A percentile compares a stretch with the other conserved stretches of the same genome.
Conservation (phyloP, 2,888 invertebrate genomes). For the Apodemia duryi region DNA sequence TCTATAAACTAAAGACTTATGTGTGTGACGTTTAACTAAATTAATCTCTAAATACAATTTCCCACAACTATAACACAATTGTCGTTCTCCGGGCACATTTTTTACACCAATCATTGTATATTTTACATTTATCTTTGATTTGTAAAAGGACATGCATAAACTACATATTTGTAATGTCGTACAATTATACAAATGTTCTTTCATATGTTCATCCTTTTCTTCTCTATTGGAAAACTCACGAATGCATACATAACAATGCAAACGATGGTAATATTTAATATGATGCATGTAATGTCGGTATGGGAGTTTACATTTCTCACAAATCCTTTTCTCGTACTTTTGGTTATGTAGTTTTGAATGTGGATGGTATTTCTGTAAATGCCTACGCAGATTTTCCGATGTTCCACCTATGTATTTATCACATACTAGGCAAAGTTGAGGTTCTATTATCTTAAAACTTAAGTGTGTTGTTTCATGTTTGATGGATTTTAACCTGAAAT, state of each 20-base stretch:
- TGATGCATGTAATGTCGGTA: constrained; percentile 27
- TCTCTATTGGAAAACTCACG: not conserved
- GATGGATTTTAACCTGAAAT: constrained; percentile 29
- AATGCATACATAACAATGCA: constrained; percentile 12
- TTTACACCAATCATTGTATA: not conserved
- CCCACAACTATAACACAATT: not conserved
- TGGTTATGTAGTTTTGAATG: not conserved
- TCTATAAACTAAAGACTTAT: not conserved
- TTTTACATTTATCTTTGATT: constrained; percentile 1
- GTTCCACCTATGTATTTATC: constrained; percentile 29
- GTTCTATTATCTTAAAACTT: constrained; percentile 16
- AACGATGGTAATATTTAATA: constrained; percentile 26
- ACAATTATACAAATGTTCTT: not conserved
- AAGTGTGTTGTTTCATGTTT: constrained; percentile 30
- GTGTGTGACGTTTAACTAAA: not conserved
- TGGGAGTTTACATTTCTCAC: constrained; percentile 26
- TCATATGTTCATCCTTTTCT: not conserved
- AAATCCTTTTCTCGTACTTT: constrained; percentile 13
- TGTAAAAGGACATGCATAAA: not conserved
- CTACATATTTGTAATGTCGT: constrained; percentile 1
- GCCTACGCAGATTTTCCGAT: constrained; percentile 16
- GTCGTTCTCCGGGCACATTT: not conserved
- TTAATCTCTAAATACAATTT: not conserved
- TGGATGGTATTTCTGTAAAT: constrained; percentile 21
- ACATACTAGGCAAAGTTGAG: constrained; percentile 29